phyloP scores from a whole-genome alignment of 2,888 invertebrate genomes.

The Dolomedes plantarius region DNA sequence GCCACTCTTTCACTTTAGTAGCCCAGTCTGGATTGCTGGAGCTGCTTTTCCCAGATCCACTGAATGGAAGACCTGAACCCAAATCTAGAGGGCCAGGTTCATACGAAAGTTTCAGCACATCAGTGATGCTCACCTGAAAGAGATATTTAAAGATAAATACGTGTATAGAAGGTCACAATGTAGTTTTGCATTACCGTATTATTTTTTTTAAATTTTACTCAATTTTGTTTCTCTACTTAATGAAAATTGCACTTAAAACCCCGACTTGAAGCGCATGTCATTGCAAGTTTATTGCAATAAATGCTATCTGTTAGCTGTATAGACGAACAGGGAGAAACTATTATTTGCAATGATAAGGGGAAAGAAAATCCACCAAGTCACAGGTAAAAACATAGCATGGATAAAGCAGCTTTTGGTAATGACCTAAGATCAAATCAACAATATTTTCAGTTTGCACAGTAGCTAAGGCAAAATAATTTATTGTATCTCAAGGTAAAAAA shows the following conservation, averaged over 20 bases:
- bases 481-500: too few relatives aligned
- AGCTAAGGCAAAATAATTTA: too few relatives aligned
- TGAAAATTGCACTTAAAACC: neutral
- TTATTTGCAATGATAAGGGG: too few relatives aligned
- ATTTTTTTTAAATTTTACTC: neutral
- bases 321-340: too few relatives aligned
- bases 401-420: too few relatives aligned
- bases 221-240: conserved; percentile 1
- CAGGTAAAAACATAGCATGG: too few relatives aligned
- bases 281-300: too few relatives aligned
- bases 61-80: conserved; percentile 38
- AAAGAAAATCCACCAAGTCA: too few relatives aligned
- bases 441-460: too few relatives aligned
- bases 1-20: conserved; percentile 70
- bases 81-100: conserved; percentile 55
- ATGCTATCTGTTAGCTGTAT: too few relatives aligned
- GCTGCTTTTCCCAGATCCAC: conserved; percentile 32
- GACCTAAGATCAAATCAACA: too few relatives aligned
- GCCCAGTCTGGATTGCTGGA: conserved; percentile 67
- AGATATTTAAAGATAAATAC: too few relatives aligned
- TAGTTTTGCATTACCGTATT: neutral
- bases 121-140: conserved; percentile 58
- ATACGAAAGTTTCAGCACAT: conserved; percentile 47
- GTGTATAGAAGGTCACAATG: neutral
- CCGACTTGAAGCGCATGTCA: neutral